Base-by-base conservation (phyloP, 2,888 invertebrate genomes). In the Chloromyia formosa region DNA sequence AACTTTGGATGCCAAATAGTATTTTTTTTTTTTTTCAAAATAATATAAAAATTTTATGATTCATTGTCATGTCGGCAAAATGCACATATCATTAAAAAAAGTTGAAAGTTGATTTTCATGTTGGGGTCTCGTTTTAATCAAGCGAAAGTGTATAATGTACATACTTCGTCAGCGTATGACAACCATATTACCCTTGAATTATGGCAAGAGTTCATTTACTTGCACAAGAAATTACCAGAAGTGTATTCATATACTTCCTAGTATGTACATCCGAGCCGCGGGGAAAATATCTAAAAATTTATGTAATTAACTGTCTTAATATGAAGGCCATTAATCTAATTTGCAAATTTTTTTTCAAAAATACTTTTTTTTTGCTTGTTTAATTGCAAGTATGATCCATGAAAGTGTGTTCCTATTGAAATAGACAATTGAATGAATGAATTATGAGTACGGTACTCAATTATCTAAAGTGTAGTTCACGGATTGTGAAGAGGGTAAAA, bases 31-130 rank as follows among this genome's bases (percentile, higher is more conserved):
- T n/a, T n/a, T n/a, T n/a, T n/a, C n/a, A n/a, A n/a, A n/a, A n/a
- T n/a, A n/a, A n/a, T n/a, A n/a, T n/a, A n/a, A n/a, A n/a, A n/a
- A n/a, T n/a, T n/a, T n/a, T 7, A 7, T 7, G 27, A 35, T 35
- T 35, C 27, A 35, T 49, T 49, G 49, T 7, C 49, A 49, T 49
- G 3, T 49, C 12, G 5, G 2, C 7, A 35, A 4, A 35, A 10
- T 49, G 14, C 3, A 5, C 49, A 49, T n/a, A 49, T 49, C 1
- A 49, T 62, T 40, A 10, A 62, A 56, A 35, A 35, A 56, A 62
- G 40, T 40, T 40, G 62, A 62, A 62, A 62, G 62, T 62, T 62
- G 62, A 62, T 27, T 62, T 62, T 62, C 62, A 62, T 62, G 62
- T 62, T 62, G 62, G 23, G 14, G 2, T 62, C 12, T 49, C 10